Percentiles rank a stretch among this genome's conserved stretches.
These are phyloP conservation scores for Dromaius novaehollandiae DNA, from an alignment of 2,113 vertebrate species.

Conservation along the genomic window DNA sequence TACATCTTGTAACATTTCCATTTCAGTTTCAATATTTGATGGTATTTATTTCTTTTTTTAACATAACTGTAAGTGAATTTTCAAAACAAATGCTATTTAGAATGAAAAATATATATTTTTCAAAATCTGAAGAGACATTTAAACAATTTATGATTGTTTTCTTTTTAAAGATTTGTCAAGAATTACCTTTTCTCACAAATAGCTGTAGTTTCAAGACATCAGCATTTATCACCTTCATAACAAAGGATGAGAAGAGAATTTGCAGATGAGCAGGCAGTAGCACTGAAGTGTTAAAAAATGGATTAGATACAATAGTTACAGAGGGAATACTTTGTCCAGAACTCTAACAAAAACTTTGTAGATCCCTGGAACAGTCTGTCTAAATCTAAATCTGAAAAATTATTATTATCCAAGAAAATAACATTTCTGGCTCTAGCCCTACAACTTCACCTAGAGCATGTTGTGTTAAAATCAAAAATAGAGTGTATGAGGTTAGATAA, in stretches of 20 bases:
- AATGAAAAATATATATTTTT: neutral
- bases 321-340: neutral
- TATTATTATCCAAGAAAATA: neutral
- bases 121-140: neutral
- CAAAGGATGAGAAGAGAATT: neutral
- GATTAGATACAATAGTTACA: rapidly evolving
- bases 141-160: neutral
- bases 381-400: neutral
- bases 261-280: neutral
- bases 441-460: neutral
- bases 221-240: neutral
- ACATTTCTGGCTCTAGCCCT: neutral
- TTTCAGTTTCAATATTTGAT: neutral
- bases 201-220: neutral
- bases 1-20: neutral
- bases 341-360: neutral
- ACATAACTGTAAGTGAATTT: neutral
- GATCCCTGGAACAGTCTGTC: neutral
- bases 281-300: neutral
- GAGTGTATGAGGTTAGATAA: too few relatives aligned
- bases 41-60: neutral
- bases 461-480: neutral
- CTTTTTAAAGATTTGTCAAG: neutral
- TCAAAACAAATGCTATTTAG: neutral
- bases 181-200: neutral